A percentile compares a stretch with the other conserved stretches of the same genome.
Conservation (phyloP, 2,113 vertebrate genomes). For the Engraulis encrasicolus region DNA sequence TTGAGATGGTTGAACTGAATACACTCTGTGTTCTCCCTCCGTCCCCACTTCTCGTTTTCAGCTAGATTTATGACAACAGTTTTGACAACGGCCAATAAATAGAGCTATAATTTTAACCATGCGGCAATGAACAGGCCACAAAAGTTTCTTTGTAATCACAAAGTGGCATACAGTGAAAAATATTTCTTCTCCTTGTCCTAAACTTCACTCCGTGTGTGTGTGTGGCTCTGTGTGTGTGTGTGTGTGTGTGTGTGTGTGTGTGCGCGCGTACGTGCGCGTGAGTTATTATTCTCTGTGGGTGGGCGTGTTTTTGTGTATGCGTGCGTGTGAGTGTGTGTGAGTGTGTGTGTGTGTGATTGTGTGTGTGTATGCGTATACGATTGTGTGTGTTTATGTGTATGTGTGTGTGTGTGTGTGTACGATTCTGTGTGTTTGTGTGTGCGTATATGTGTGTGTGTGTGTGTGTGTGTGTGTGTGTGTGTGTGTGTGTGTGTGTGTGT, state of each 20-base stretch:
- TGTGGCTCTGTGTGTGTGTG: too few species aligned
- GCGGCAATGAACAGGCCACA: conserved; percentile 52
- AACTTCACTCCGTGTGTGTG: background rate
- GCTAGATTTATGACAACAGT: conserved; percentile 70
- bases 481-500: conserved; percentile 40
- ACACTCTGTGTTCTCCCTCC: conserved; percentile 55
- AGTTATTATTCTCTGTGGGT: conserved; percentile 15
- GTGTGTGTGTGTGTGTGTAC: too few species aligned
- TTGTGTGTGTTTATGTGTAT: too few species aligned
- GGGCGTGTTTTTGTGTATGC: too few species aligned
- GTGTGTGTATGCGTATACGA: too few species aligned
- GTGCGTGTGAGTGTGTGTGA: background rate
- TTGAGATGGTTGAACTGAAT: conserved; percentile 66
- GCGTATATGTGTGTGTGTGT: conserved; percentile 15
- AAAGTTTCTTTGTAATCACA: conserved; percentile 58
- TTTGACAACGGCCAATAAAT: conserved; percentile 70
- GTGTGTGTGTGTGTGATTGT: too few species aligned
- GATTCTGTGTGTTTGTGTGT: too few species aligned
- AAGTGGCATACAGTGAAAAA: conserved; percentile 52
- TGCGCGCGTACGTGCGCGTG: conserved; percentile 7
- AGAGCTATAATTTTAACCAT: conserved; percentile 61
- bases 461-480: background rate
- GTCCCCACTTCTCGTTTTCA: conserved; percentile 56
- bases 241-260: conserved; percentile 17
- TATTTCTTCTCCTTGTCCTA: background rate